Percentiles rank a stretch among this genome's conserved stretches.
These are phyloP conservation scores for Kryptopterus vitreolus DNA, from an alignment of 2,797 vertebrate species.

Conservation along the genomic window DNA sequence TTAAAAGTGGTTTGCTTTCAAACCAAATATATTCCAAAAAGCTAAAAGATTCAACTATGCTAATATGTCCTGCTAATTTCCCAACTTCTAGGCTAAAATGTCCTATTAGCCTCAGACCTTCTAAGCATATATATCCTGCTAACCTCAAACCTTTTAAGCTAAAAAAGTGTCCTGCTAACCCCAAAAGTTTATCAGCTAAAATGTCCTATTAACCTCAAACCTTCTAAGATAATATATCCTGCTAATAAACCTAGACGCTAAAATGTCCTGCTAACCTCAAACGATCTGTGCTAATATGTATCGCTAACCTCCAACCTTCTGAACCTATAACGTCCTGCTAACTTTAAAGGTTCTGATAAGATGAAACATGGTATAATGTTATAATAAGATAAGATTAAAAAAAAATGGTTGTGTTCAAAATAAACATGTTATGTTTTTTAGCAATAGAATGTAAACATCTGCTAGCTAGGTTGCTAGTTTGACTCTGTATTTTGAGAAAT, in stretches of 20 bases:
- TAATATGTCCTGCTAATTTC: not conserved
- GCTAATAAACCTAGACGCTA: too few relatives aligned
- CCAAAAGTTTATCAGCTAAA: too few relatives aligned
- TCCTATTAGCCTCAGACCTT: not conserved
- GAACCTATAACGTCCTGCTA: not conserved
- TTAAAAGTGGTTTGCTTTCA: not conserved
- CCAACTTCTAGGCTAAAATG: not conserved
- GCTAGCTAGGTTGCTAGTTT: not conserved
- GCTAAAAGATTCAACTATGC: not conserved
- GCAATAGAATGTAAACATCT: too few relatives aligned
- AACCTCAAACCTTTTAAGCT: not conserved
- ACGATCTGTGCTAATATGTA: too few relatives aligned
- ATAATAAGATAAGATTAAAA: too few relatives aligned
- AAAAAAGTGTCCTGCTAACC: too few relatives aligned
- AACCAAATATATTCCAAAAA: not conserved
- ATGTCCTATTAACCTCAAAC: too few relatives aligned
- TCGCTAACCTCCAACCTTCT: too few relatives aligned
- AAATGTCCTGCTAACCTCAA: not conserved
- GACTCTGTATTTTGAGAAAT: not conserved
- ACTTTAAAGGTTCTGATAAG: not conserved
- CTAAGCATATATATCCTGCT: not conserved
- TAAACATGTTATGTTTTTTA: too few relatives aligned
- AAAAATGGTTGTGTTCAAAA: too few relatives aligned
- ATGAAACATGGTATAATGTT: too few relatives aligned
- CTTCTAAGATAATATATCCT: too few relatives aligned